phyloP scores from a whole-genome alignment of 2,888 invertebrate species.

The Sclerodermus sp. region DNA sequence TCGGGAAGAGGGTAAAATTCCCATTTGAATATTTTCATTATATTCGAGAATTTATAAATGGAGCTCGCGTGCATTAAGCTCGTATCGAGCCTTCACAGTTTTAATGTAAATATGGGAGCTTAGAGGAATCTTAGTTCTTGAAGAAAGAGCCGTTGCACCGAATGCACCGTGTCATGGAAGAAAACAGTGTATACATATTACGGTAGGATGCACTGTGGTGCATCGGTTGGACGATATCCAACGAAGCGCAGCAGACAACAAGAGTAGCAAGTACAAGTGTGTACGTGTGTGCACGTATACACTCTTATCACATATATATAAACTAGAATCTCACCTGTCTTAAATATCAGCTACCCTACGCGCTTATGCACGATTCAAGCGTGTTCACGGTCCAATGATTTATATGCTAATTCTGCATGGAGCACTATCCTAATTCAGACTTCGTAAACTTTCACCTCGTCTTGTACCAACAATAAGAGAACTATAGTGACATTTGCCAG shows the following conservation, averaged over 20 bases:
- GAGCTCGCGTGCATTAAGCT: too few species aligned
- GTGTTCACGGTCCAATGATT: constrained; percentile 35
- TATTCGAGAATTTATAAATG: too few species aligned
- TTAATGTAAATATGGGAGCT: too few species aligned
- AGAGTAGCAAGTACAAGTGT: constrained; percentile 39
- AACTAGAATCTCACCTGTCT: constrained; percentile 10
- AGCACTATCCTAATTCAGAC: constrained; percentile 18
- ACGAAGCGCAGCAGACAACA: constrained; percentile 32
- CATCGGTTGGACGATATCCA: constrained; percentile 37
- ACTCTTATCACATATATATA: neutral
- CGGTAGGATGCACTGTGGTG: constrained; percentile 9
- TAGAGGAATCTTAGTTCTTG: too few species aligned
- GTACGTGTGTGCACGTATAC: too few species aligned
- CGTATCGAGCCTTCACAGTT: too few species aligned
- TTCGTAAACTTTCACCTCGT: constrained; percentile 28
- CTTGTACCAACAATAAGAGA: constrained; percentile 2
- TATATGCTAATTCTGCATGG: constrained; percentile 32
- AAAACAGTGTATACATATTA: constrained; percentile 4
- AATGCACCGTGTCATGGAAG: constrained; percentile 2
- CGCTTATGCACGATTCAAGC: constrained; percentile 9
- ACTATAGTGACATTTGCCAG: too few species aligned
- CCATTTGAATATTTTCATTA: too few species aligned
- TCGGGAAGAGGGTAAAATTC: too few species aligned
- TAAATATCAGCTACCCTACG: constrained; percentile 6
- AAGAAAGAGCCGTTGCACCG: neutral